Percentiles rank a stretch among this genome's conserved stretches.
These are phyloP conservation scores for Drosophila setosimentum DNA, from an alignment of 2,888 invertebrate genomes.

Conservation along the genomic window DNA sequence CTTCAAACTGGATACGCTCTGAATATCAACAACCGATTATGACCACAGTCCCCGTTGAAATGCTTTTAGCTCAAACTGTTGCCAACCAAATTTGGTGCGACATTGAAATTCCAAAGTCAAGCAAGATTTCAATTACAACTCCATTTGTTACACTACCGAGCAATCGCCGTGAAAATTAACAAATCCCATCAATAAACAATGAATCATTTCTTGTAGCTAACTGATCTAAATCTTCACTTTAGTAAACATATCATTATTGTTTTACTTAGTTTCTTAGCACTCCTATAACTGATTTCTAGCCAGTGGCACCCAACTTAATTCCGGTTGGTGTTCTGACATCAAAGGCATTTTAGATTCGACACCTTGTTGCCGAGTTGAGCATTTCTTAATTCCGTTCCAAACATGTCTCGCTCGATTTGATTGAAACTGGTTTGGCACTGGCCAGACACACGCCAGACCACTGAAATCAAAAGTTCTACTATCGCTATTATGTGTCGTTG, in stretches of 20 bases:
- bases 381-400: conserved; percentile 44
- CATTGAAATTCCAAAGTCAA: conserved; percentile 74
- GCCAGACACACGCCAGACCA: conserved; percentile 66
- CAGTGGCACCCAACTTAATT: conserved; percentile 28
- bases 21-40: conserved; percentile 57
- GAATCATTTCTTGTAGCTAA: conserved; percentile 20
- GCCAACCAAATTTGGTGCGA: conserved; percentile 63
- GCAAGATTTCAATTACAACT: conserved; percentile 58
- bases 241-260: conserved; percentile 3
- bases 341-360: conserved; percentile 29
- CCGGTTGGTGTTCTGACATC: conserved; percentile 49
- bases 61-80: conserved; percentile 33
- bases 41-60: conserved; percentile 35
- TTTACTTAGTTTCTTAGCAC: neutral
- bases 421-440: conserved; percentile 63
- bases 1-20: conserved; percentile 7
- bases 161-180: conserved; percentile 45
- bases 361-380: conserved; percentile 47
- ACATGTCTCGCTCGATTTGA: conserved; percentile 41
- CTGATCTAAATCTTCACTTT: conserved; percentile 1
- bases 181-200: conserved; percentile 64
- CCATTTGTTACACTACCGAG: conserved; percentile 58
- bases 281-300: neutral
- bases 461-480: conserved; percentile 46
- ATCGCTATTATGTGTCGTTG: conserved; percentile 26